Evolutionary conservation across 2,113 vertebrate species (phyloP).

Genomic region (Hydrochoerus hydrochaeris): DNA sequence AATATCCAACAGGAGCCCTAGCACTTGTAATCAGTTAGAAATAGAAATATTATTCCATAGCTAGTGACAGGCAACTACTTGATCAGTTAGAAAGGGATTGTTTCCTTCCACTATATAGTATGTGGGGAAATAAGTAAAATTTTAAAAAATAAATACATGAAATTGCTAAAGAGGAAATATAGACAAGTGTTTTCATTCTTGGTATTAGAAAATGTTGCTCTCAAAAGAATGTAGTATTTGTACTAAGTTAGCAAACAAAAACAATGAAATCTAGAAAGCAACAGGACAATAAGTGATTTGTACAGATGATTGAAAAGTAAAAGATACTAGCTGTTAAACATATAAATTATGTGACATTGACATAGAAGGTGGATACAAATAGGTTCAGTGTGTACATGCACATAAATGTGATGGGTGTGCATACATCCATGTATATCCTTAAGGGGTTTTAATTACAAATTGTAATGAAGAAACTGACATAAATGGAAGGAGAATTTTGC

Average conservation of each 20-base stretch:
- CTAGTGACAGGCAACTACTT: background rate
- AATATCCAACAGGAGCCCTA: background rate
- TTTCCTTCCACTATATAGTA: background rate
- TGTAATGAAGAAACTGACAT: background rate
- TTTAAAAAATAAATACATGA: slow-evolving; percentile 6
- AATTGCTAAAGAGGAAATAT: background rate
- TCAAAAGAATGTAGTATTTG: slow-evolving; percentile 6
- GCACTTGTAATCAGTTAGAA: background rate
- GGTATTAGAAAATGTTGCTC: background rate
- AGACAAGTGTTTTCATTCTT: background rate
- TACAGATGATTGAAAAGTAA: background rate
- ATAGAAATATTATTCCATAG: background rate
- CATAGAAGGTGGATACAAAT: background rate
- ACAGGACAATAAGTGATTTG: background rate
- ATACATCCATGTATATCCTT: background rate
- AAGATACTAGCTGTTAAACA: background rate
- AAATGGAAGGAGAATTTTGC: background rate
- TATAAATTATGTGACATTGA: background rate
- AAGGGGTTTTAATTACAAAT: background rate
- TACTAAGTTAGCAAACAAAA: background rate
- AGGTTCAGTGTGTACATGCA: background rate
- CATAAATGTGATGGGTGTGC: background rate
- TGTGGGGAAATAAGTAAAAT: slow-evolving; percentile 3
- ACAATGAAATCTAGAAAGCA: background rate
- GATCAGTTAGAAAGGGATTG: background rate